Conservation (phyloP, 2,113 vertebrate species). For the Dermatemys mawii region DNA sequence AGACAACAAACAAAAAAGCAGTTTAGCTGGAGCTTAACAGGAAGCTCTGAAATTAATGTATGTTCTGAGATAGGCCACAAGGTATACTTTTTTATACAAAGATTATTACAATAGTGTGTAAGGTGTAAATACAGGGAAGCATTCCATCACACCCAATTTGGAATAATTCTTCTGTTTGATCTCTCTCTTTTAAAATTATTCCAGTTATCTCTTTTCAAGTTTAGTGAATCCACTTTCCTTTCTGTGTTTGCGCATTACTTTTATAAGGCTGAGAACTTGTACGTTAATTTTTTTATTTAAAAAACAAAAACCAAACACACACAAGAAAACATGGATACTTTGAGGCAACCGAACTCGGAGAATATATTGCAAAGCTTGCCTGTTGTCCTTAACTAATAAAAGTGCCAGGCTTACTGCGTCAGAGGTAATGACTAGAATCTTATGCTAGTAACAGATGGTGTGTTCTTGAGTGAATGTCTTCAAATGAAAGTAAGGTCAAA, state of each 20-base stretch:
- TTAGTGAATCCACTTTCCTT: neutral
- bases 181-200: neutral
- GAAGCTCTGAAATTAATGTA: neutral
- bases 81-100: neutral
- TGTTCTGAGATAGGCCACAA: neutral
- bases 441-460: neutral
- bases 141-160: neutral
- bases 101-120: neutral
- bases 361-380: neutral
- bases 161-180: neutral
- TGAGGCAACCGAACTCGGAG: neutral
- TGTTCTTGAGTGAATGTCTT: neutral
- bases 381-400: neutral
- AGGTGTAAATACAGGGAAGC: neutral
- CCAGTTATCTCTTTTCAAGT: neutral
- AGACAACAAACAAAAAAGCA: neutral
- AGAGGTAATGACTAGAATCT: neutral
- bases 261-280: neutral
- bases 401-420: neutral
- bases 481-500: neutral
- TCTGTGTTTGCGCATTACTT: neutral
- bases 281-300: neutral
- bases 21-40: neutral
- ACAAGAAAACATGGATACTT: fast-evolving
- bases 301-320: neutral